Conservation (phyloP, 2,113 vertebrate genomes). For the Stictonetta naevosa region DNA sequence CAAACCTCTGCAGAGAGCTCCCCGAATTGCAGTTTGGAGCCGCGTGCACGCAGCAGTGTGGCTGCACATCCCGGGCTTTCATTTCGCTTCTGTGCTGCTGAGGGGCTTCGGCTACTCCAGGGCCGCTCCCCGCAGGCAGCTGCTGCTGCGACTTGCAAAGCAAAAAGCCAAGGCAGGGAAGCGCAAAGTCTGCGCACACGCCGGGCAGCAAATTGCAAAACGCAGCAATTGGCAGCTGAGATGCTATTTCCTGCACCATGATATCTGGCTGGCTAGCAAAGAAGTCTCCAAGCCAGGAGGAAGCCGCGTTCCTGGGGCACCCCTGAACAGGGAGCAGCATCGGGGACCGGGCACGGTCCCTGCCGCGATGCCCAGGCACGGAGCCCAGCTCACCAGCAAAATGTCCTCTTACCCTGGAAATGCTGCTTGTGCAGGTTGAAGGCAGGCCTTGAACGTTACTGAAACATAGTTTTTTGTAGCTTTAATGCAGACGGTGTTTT, state of each 20-base stretch:
- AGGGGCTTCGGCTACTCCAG: not conserved
- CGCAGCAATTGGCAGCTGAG: not conserved
- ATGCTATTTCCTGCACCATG: not conserved
- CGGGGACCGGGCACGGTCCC: not conserved
- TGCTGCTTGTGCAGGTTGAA: not conserved
- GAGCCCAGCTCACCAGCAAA: not conserved
- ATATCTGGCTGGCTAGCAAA: accelerated
- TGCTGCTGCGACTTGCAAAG: not conserved
- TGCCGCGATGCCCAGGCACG: not conserved
- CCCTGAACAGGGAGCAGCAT: not conserved
- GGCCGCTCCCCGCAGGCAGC: not conserved
- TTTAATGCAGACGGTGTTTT: not conserved
- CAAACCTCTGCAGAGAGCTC: not conserved
- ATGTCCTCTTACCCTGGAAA: not conserved
- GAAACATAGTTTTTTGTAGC: constrained; percentile 17
- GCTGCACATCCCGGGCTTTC: not conserved
- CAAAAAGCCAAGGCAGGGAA: not conserved
- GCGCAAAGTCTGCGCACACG: not conserved
- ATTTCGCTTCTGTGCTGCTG: not conserved
- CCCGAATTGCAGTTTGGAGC: not conserved
- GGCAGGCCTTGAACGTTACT: not conserved
- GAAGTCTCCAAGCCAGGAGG: accelerated
- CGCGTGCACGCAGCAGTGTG: not conserved
- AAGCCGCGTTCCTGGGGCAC: not conserved
- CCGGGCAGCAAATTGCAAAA: not conserved